Evolutionary conservation across 2,113 vertebrate genomes (phyloP), one percentile per base, ranked within the genome.

Genomic region (Pelecanus crispus): DNA sequence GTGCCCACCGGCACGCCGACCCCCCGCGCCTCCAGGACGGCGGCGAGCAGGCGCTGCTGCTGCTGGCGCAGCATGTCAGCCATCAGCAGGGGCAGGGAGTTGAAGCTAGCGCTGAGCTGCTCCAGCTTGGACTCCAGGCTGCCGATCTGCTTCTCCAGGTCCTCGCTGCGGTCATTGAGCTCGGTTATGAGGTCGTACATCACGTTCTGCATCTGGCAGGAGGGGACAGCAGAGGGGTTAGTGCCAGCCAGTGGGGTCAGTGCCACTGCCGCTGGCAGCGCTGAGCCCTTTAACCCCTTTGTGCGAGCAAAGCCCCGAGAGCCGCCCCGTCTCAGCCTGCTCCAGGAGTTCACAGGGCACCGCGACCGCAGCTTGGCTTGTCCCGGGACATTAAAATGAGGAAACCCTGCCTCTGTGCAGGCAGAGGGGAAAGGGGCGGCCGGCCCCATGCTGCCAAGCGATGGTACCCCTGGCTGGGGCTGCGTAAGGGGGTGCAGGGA

Each of bases 111-210:
- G 0, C 99, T 98, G 80, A 99, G 98, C 92, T 99, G 99, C 97
- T 99, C 99, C 98, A 99, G 98, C 81, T 99, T 99, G 81, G 98
- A 97, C 96, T 99, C 99, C 97, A 99, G 97, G 88, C 99, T 99
- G 68, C 99, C 97, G n/a, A 99, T 99, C 97, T 99, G 99, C 75
- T 99, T 99, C 98, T 99, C 99, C 98, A 99, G 96, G 97, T 99
- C 99, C 97, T 99, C 99, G 2, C 99, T 99, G 94, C 99, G 99
- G 77, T 99, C 99, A 6, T 99, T 99, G 84, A 99, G 98, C 93
- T 99, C 99, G 0, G 99, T 99, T 98, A 99, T 99, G 71, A 99
- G 98, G 97, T 99, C 99, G 10, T 99, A 99, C 99, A 99, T 99
- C 96, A 99, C 99, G 0, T 98, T 99, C 98, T 99, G 99, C 99